These are phyloP conservation scores for Trachelipus rathkii DNA, from an alignment of 1,140 invertebrate species.

Conservation along the genomic window DNA sequence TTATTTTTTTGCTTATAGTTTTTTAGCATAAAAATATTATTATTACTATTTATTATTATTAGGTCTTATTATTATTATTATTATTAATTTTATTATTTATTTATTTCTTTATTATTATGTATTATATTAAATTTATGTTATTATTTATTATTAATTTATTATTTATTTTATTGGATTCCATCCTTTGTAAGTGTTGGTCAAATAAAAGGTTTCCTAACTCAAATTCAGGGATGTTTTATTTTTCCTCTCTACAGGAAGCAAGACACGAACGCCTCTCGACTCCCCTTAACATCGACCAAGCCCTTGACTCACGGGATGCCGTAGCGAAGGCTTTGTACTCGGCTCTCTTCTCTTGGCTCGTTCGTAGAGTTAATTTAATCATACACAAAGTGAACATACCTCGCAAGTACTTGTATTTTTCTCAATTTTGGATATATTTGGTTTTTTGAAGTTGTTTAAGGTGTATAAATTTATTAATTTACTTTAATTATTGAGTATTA, in stretches of 20 bases:
- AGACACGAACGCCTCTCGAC: slow-evolving; percentile 83
- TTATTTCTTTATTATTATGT: no score
- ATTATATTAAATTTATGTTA: no score
- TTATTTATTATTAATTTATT: no score
- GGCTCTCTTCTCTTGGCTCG: slow-evolving; percentile 91
- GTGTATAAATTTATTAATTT: slow-evolving; percentile 43
- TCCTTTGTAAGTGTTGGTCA: no score
- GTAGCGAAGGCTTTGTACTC: slow-evolving; percentile 94
- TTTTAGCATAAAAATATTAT: no score
- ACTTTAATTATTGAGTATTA: background rate
- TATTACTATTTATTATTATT: no score
- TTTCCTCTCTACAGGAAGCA: slow-evolving; percentile 66
- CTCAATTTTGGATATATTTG: slow-evolving; percentile 67
- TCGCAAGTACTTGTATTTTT: slow-evolving; percentile 59
- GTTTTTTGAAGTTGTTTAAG: slow-evolving; percentile 62
- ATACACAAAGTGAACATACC: slow-evolving; percentile 81
- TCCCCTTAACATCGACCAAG: slow-evolving; percentile 90
- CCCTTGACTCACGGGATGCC: slow-evolving; percentile 88
- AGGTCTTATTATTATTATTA: no score
- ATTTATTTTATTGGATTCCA: no score
- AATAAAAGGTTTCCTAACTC: no score
- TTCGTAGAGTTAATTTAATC: slow-evolving; percentile 81
- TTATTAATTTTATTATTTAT: no score
- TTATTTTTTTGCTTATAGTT: no score
- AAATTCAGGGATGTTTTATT: no score